These are phyloP conservation scores for Druon quercuslanigerum DNA, from an alignment of 1,140 invertebrate species.

Conservation along the genomic window DNA sequence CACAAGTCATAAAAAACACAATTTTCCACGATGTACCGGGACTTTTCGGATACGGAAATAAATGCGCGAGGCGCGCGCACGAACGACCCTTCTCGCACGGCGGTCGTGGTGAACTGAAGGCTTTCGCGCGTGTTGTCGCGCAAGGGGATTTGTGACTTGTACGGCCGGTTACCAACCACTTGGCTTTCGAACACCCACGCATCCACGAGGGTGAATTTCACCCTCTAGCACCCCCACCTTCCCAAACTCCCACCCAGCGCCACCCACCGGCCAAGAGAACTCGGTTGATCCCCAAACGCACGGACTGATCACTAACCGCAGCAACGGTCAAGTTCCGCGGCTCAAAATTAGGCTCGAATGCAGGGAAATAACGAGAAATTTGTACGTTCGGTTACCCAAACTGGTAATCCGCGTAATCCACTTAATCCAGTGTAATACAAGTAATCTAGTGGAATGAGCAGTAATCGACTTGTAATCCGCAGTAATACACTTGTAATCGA, in stretches of 20 bases:
- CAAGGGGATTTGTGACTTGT: conserved; percentile 26
- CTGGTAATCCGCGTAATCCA: too few relatives aligned
- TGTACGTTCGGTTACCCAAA: too few relatives aligned
- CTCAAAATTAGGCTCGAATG: neutral
- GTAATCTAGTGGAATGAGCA: too few relatives aligned
- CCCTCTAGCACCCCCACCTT: neutral
- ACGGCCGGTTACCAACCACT: conserved; percentile 24
- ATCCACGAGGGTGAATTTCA: neutral
- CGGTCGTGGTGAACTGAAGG: conserved; percentile 25
- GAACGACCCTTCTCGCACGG: conserved; percentile 1
- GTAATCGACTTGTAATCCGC: too few relatives aligned
- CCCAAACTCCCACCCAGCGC: neutral
- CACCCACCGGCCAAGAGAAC: neutral
- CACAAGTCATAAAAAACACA: neutral
- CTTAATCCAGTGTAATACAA: too few relatives aligned
- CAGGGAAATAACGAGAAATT: too few relatives aligned
- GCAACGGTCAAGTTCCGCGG: neutral
- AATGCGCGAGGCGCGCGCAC: neutral
- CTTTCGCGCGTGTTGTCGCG: conserved; percentile 25
- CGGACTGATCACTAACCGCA: conserved; percentile 8
- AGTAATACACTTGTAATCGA: too few relatives aligned
- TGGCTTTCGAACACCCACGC: conserved; percentile 24
- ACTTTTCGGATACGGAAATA: neutral
- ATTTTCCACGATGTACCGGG: neutral
- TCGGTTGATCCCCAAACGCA: neutral